These are phyloP conservation scores for Salvelinus sp. DNA, from an alignment of 2,113 vertebrate species.

Conservation along the genomic window DNA sequence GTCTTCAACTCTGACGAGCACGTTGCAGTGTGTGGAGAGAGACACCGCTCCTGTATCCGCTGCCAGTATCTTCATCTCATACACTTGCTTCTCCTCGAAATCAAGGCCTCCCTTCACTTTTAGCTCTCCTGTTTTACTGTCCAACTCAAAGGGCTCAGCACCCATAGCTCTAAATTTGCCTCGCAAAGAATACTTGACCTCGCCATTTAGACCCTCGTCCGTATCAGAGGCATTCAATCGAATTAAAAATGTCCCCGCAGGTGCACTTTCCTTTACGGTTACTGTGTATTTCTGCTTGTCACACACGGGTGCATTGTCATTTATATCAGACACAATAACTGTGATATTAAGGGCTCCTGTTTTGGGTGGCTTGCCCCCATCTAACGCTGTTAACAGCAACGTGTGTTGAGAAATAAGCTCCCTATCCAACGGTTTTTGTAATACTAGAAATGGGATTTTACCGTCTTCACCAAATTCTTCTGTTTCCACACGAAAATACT, in stretches of 20 bases:
- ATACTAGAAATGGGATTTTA: slow-evolving; percentile 69
- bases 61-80: slow-evolving; percentile 69
- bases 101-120: slow-evolving; percentile 61
- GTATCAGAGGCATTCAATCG: slow-evolving; percentile 67
- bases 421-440: slow-evolving; percentile 70
- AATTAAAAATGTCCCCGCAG: slow-evolving; percentile 61
- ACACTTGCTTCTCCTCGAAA: slow-evolving; percentile 69
- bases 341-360: slow-evolving; percentile 64
- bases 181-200: slow-evolving; percentile 67
- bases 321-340: slow-evolving; percentile 63
- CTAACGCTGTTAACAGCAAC: slow-evolving; percentile 66
- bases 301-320: slow-evolving; percentile 73
- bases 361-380: slow-evolving; percentile 72
- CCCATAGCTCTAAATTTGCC: slow-evolving; percentile 54
- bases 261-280: slow-evolving; percentile 64
- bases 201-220: slow-evolving; percentile 68
- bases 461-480: slow-evolving; percentile 72
- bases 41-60: slow-evolving; percentile 64
- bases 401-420: slow-evolving; percentile 56
- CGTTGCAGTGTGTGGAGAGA: slow-evolving; percentile 74
- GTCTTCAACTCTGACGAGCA: slow-evolving; percentile 71
- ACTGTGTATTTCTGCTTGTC: slow-evolving; percentile 65
- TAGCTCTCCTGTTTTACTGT: slow-evolving; percentile 64
- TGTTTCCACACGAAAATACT: slow-evolving; percentile 70
- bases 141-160: slow-evolving; percentile 62